Conservation (phyloP, 2,797 vertebrate species). For the Falco cherrug region DNA sequence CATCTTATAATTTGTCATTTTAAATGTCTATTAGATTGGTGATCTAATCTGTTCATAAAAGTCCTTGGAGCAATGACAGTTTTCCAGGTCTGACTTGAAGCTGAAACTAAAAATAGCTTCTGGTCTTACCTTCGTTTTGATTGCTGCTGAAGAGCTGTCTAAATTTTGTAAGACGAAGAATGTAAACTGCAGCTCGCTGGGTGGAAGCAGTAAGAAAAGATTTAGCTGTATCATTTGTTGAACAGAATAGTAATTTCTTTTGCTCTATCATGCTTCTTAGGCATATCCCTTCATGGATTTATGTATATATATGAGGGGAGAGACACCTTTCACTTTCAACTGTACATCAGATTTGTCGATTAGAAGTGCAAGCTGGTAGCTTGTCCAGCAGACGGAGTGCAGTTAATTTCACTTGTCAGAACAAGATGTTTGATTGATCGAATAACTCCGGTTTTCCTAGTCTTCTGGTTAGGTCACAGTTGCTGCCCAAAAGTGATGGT, state of each 20-base stretch:
- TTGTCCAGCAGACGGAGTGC: neutral
- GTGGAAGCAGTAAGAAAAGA: neutral
- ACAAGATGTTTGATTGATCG: neutral
- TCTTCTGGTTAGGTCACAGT: neutral
- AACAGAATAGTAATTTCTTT: neutral
- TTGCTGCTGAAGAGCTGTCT: neutral
- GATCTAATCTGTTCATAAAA: conserved; percentile 31
- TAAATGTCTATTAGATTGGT: conserved; percentile 31
- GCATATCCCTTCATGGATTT: neutral
- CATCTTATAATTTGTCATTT: neutral
- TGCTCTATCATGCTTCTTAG: neutral
- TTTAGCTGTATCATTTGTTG: neutral
- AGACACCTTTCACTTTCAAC: neutral
- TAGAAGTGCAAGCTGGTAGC: neutral
- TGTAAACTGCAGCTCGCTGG: neutral
- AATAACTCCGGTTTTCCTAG: neutral
- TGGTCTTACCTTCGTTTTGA: neutral
- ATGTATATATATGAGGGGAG: neutral
- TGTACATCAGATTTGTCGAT: neutral
- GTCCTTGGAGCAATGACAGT: neutral
- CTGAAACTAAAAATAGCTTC: conserved; percentile 12
- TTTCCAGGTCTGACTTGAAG: conserved; percentile 20
- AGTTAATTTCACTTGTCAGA: neutral
- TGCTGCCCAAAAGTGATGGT: neutral
- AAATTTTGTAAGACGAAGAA: neutral